phyloP scores from a whole-genome alignment of 2,113 vertebrate species.

The Campylomormyrus tamandua region DNA sequence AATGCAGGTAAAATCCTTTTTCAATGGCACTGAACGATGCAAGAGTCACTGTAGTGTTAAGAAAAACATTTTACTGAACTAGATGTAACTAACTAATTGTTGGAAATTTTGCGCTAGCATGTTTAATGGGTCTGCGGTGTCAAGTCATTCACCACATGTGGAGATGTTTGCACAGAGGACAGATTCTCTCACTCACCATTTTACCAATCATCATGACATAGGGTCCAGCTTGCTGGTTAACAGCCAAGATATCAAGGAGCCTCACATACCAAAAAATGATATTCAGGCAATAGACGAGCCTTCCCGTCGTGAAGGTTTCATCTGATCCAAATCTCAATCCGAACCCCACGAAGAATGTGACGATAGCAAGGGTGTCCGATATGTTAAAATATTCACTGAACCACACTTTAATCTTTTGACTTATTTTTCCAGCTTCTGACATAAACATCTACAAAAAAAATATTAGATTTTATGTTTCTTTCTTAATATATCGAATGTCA shows the following conservation, averaged over 20 bases:
- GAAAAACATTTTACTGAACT: background rate
- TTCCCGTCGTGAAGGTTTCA: slow-evolving; percentile 69
- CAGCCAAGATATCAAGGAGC: slow-evolving; percentile 89
- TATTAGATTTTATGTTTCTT: background rate
- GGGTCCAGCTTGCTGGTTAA: slow-evolving; percentile 96
- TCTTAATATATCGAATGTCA: background rate
- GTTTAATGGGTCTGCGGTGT: background rate
- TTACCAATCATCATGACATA: slow-evolving; percentile 99
- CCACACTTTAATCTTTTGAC: slow-evolving; percentile 96
- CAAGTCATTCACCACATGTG: background rate
- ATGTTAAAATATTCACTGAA: slow-evolving; percentile 95
- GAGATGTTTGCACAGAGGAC: background rate
- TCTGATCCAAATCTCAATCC: slow-evolving; percentile 77
- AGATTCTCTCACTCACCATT: slow-evolving; percentile 76
- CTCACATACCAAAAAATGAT: slow-evolving; percentile 99
- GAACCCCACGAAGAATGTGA: slow-evolving; percentile 90
- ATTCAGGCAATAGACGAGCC: slow-evolving; percentile 91
- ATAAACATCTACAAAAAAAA: slow-evolving; percentile 79
- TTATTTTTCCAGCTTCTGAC: slow-evolving; percentile 96
- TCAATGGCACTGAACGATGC: background rate
- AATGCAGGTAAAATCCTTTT: background rate
- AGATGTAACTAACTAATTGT: background rate
- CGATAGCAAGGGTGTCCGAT: slow-evolving; percentile 86
- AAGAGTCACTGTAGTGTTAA: background rate
- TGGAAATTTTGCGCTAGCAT: background rate